phyloP scores from a whole-genome alignment of 2,797 vertebrate species.

The Nothura maculosa region DNA sequence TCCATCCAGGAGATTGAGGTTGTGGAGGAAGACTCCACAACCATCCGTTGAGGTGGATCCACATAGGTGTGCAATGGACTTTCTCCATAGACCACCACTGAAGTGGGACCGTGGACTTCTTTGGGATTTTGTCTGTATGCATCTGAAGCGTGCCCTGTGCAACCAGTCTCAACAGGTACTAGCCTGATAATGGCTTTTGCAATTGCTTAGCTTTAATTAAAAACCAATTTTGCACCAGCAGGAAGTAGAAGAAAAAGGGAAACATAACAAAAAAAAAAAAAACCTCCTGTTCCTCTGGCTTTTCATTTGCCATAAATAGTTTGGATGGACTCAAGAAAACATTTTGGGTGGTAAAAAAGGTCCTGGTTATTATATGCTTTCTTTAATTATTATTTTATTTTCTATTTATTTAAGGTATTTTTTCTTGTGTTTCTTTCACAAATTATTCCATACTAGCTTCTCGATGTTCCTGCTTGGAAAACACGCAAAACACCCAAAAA shows the following conservation, averaged over 20 bases:
- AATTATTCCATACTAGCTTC: neutral
- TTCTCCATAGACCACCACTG: no score
- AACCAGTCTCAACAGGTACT: no score
- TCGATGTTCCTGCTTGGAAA: neutral
- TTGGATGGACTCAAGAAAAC: neutral
- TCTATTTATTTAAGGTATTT: no score
- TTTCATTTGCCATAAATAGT: neutral
- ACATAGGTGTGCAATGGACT: neutral
- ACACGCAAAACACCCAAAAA: neutral
- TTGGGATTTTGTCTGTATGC: no score
- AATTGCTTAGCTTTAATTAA: no score
- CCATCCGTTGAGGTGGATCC: accelerated
- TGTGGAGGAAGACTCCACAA: neutral
- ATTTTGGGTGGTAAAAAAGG: neutral
- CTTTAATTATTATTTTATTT: neutral
- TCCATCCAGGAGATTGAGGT: accelerated
- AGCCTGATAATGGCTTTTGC: no score
- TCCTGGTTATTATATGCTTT: accelerated
- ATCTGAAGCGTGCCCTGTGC: no score
- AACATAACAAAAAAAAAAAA: neutral
- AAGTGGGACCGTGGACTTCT: no score
- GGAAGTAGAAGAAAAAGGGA: neutral
- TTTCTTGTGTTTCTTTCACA: neutral
- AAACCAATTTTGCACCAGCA: no score
- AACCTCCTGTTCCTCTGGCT: accelerated